Conservation (phyloP, 2,113 vertebrate genomes). For the Triplophysa siluroides region DNA sequence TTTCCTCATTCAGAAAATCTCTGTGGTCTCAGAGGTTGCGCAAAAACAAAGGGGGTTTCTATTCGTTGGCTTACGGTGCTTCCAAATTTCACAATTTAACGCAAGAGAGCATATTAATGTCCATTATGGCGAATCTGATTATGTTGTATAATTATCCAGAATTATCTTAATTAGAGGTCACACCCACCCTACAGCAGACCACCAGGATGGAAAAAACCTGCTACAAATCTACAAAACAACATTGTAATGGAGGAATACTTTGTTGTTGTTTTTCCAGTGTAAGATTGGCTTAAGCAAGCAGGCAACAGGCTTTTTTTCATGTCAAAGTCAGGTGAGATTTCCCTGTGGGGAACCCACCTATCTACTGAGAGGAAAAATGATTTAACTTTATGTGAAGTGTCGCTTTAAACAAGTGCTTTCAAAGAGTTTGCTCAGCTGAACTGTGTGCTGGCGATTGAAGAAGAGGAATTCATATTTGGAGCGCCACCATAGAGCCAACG, state of each 20-base stretch:
- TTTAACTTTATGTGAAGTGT: neutral
- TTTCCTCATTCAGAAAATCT: neutral
- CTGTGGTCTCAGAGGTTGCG: conserved; percentile 15
- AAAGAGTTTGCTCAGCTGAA: conserved; percentile 6
- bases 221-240: neutral
- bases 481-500: neutral
- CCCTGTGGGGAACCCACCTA: neutral
- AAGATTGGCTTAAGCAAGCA: neutral
- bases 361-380: neutral
- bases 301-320: neutral
- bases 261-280: neutral
- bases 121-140: conserved; percentile 49
- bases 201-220: conserved; percentile 35
- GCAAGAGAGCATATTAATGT: conserved; percentile 37
- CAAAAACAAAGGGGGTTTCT: conserved; percentile 47
- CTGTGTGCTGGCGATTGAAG: neutral
- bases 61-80: conserved; percentile 15
- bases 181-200: conserved; percentile 41
- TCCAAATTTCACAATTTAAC: conserved; percentile 46
- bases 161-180: conserved; percentile 39
- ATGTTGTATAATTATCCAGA: conserved; percentile 41
- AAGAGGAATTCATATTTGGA: neutral
- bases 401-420: neutral
- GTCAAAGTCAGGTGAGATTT: neutral
- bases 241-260: neutral